Evolutionary conservation across 1,140 invertebrate genomes (phyloP).

Genomic region (Euwallacea fornicatus): DNA sequence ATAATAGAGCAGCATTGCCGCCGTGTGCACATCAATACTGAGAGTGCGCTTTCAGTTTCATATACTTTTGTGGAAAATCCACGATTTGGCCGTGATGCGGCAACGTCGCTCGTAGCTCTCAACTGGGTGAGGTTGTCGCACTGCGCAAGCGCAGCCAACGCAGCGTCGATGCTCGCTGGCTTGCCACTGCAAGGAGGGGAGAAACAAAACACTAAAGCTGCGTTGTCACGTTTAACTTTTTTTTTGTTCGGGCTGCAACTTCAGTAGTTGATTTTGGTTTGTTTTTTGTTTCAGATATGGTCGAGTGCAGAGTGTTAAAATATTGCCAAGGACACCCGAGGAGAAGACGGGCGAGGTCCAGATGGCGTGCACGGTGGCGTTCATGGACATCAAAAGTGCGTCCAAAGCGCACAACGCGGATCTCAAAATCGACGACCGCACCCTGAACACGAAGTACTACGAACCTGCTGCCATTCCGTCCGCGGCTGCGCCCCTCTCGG

Average conservation of each 20-base stretch:
- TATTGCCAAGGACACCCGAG: slow-evolving; percentile 65
- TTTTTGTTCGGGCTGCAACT: not conserved
- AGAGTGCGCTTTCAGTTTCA: no score
- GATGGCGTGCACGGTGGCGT: slow-evolving; percentile 86
- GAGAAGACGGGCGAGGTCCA: slow-evolving; percentile 56
- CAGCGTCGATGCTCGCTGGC: not conserved
- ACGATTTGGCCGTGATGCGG: not conserved
- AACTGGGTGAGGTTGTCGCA: not conserved
- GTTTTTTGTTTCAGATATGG: slow-evolving; percentile 83
- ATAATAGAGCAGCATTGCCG: no score
- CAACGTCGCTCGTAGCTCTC: not conserved
- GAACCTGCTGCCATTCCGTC: slow-evolving; percentile 77
- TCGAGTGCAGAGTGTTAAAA: slow-evolving; percentile 93
- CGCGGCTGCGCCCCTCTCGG: slow-evolving; percentile 56
- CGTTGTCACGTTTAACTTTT: not conserved
- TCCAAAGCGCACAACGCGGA: slow-evolving; percentile 89
- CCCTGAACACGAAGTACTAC: slow-evolving; percentile 90
- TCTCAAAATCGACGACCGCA: slow-evolving; percentile 82
- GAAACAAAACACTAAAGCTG: not conserved
- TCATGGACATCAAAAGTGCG: slow-evolving; percentile 96
- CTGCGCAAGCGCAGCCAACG: not conserved
- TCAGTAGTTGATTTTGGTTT: not conserved
- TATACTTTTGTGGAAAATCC: no score
- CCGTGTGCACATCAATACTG: no score
- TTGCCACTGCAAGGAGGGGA: not conserved